Base-by-base conservation (phyloP, 2,888 invertebrate genomes). In the Lagria hirta region DNA sequence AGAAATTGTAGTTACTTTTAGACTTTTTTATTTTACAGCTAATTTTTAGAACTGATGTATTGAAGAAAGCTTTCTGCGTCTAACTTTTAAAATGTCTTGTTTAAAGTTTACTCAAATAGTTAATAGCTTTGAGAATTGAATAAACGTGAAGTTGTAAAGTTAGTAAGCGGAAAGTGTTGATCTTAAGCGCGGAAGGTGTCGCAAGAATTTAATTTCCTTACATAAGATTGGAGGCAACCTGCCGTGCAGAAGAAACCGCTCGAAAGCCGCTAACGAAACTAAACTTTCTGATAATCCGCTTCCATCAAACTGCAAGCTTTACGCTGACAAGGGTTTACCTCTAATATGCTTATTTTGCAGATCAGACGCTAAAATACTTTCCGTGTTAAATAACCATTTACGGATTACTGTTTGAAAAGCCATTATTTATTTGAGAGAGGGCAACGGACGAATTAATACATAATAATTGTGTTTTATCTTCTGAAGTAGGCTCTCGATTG, bases 121-220 rank as follows among this genome's bases (percentile, higher is more conserved):
- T n/a, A n/a, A n/a, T n/a, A n/a, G n/a, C n/a, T n/a, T 26, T 26
- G 6, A 7, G 11, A 11, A 26, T 26, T 26, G 26, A 26, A 26
- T 26, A 10, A 26, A 7, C 26, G n/a, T n/a, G n/a, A n/a, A n/a
- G n/a, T n/a, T n/a, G 26, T 8, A 26, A 7, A 18, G 18, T 18
- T 18, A 18, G 12, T 12, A 11, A 7, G 7, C 3, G 17, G 43
- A 35, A 22, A 27, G 40, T 29, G 28, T 29, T 14, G 23, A 34
- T 51, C 26, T 40, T 29, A 23, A 27, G n/a, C 28, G 21, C 36
- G 51, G 45, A 56, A 54, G 48, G 51, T 48, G 49, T 37, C 29
- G 47, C 27, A 41, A 33, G 43, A 52, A 52, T 54, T 49, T 54
- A 56, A 54, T 56, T 55, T 56, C 54, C 54, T 48, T 12, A 34